Base-by-base conservation (phyloP, 2,888 invertebrate genomes). In the Agrochola macilenta region DNA sequence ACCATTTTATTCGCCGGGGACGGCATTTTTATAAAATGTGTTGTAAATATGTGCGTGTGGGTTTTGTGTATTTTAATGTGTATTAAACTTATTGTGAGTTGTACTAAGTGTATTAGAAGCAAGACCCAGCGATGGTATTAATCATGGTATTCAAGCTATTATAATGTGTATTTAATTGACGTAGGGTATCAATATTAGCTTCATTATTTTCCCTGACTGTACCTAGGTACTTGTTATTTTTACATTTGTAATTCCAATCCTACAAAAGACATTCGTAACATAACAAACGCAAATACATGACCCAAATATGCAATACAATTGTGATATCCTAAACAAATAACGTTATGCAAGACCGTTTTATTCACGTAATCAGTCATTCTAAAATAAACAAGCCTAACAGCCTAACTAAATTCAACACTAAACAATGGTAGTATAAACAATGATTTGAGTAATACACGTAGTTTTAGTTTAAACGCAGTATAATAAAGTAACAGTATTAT, bases 321-420 rank as follows among this genome's bases (percentile, higher is more conserved):
- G 65, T 66, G 63, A 57, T 73, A 73, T 72, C 77, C 75, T 79
- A 81, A 83, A 74, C 84, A 85, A 77, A 74, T 77, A 74, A 54
- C n/a, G 65, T 79, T 85, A 70, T 54, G 64, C n/a, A 74, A 79
- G 58, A 82, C 30, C 23, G 60, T 71, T 84, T 82, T 30, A 84
- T 65, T 72, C 81, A 73, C 66, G 75, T 82, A 86, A 86, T 84
- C 87, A 84, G 79, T 82, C 68, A 77, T 77, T 77, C 73, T 74
- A 84, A 64, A 78, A 64, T 84, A 78, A 74, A 84, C 76, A 76
- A 23, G 17, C 17, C 17, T 8, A 58, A 26, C 30, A 11, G 23
- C 57, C 57, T 46, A 65, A 76, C 74, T 77, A 70, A 76, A 75
- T 76, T 78, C 65, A 23, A 63, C 35, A 30, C 43, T 75, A 76